These are phyloP conservation scores for Protosalanx chinensis DNA, from an alignment of 2,797 vertebrate species.

Conservation along the genomic window DNA sequence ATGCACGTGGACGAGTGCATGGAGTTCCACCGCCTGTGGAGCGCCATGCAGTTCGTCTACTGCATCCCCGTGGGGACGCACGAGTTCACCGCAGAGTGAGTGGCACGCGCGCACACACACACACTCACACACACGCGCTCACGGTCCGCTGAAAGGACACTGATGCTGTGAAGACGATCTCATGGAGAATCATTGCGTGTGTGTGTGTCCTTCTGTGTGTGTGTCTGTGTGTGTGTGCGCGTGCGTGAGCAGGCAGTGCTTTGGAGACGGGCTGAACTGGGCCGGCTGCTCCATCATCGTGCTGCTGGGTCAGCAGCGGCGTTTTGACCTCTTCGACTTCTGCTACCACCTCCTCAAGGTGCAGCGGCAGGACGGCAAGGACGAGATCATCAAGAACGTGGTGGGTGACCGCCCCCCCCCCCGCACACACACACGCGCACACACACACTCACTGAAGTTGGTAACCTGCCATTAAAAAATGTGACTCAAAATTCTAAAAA, in stretches of 20 bases:
- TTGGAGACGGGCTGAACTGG: constrained; percentile 97
- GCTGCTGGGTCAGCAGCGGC: constrained; percentile 92
- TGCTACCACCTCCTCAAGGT: constrained; percentile 98
- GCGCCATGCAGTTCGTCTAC: constrained; percentile 99
- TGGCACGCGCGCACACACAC: constrained; percentile 13
- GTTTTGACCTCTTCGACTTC: constrained; percentile 98
- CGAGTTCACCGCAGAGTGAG: constrained; percentile 98
- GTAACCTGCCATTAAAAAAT: no score
- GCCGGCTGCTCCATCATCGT: constrained; percentile 97
- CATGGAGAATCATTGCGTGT: background rate
- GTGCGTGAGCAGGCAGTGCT: constrained; percentile 83
- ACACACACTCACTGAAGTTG: no score
- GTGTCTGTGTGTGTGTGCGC: background rate
- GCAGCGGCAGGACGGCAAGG: constrained; percentile 96
- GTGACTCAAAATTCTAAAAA: no score
- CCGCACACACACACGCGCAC: background rate
- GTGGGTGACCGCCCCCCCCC: constrained; percentile 65
- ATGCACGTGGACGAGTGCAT: constrained; percentile 98
- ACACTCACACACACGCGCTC: no score
- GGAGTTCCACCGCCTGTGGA: constrained; percentile 98
- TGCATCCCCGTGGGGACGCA: constrained; percentile 98
- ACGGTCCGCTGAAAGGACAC: no score
- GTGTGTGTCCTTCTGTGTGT: background rate
- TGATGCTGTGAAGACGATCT: no score
- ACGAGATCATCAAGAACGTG: constrained; percentile 99